Conservation (phyloP, 2,113 vertebrate genomes). For the Macquaria australasica region DNA sequence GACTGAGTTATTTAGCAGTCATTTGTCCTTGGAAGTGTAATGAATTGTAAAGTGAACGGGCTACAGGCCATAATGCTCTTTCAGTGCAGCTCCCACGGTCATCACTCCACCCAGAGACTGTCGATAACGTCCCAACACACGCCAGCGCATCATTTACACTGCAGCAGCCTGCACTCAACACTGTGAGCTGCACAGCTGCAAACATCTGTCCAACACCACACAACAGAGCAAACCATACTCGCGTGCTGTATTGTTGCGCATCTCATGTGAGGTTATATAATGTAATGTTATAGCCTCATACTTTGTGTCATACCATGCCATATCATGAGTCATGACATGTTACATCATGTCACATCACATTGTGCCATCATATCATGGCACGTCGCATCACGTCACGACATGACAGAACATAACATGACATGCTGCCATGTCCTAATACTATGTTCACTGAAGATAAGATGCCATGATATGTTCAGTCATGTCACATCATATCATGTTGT, state of each 20-base stretch:
- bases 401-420: not conserved
- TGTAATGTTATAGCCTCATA: not conserved
- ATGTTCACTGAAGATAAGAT: too few species aligned
- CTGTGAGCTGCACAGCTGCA: conserved; percentile 34
- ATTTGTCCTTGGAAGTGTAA: conserved; percentile 80
- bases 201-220: conserved; percentile 31
- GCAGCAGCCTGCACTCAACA: conserved; percentile 37
- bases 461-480: too few species aligned
- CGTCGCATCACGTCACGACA: too few species aligned
- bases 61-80: conserved; percentile 77
- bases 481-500: not conserved
- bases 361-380: not conserved
- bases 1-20: conserved; percentile 63
- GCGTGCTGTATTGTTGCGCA: not conserved
- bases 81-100: conserved; percentile 68
- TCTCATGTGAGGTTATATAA: not conserved
- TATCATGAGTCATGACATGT: not conserved
- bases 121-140: conserved; percentile 66
- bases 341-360: not conserved
- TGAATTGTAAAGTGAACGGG: conserved; percentile 80
- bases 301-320: not conserved
- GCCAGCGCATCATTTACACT: conserved; percentile 35
- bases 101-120: conserved; percentile 66
- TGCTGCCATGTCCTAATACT: not conserved
- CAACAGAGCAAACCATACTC: not conserved